Conservation (phyloP, 2,888 invertebrate species). For the Polietes domitor region DNA sequence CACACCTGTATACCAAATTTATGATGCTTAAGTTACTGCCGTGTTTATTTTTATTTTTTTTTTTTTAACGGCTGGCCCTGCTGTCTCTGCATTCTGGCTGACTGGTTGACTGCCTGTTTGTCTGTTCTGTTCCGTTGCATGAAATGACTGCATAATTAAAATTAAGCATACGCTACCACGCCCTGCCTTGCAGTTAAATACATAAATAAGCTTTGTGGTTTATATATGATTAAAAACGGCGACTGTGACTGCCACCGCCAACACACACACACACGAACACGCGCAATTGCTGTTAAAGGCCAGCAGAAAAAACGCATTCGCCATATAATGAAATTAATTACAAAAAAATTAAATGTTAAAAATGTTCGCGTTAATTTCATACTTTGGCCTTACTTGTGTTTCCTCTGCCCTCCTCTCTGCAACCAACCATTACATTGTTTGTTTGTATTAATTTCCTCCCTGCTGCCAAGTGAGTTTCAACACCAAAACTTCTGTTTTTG, state of each 20-base stretch:
- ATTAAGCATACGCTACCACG: constrained; percentile 66
- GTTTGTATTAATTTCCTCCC: constrained; percentile 48
- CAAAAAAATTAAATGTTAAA: constrained; percentile 7
- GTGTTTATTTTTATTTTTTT: background rate
- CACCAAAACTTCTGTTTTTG: constrained; percentile 51
- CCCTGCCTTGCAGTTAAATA: constrained; percentile 66
- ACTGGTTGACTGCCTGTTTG: background rate
- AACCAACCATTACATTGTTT: no score
- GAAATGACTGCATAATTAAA: constrained; percentile 65
- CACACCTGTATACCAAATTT: constrained; percentile 49
- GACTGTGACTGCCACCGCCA: background rate
- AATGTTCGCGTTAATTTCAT: background rate
- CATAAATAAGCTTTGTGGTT: constrained; percentile 65
- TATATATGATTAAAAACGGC: constrained; percentile 63
- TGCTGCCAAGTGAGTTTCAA: constrained; percentile 1
- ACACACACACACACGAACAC: background rate
- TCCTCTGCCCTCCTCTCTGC: no score
- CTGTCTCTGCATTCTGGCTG: background rate
- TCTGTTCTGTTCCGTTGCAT: constrained; percentile 18
- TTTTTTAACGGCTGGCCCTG: background rate
- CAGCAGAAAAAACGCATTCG: background rate
- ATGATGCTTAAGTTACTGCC: constrained; percentile 60
- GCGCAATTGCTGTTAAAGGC: background rate
- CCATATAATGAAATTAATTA: constrained; percentile 39
- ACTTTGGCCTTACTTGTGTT: background rate